Percentiles rank a stretch among this genome's conserved stretches.
Conservation (phyloP, 1,140 invertebrate genomes). For the Battus philenor region DNA sequence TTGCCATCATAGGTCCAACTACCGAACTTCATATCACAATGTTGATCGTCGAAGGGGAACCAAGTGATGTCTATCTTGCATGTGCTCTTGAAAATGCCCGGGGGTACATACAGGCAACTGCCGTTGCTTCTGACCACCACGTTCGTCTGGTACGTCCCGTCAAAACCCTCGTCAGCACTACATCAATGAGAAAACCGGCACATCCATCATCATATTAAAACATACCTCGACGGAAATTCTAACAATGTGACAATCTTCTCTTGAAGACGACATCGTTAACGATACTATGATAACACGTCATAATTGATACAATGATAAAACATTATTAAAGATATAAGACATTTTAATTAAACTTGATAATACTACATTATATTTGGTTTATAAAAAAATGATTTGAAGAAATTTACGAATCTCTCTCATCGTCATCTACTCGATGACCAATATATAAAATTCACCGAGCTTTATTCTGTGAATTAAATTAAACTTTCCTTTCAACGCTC, state of each 20-base stretch:
- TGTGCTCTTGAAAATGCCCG: slow-evolving; percentile 98
- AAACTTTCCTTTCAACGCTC: slow-evolving; percentile 6
- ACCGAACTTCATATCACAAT: slow-evolving; percentile 97
- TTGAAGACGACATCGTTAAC: too few relatives aligned
- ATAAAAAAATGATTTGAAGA: too few relatives aligned
- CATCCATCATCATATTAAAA: not conserved
- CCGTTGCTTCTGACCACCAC: slow-evolving; percentile 97
- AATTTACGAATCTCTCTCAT: slow-evolving; percentile 10
- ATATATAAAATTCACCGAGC: slow-evolving; percentile 1
- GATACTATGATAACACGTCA: too few relatives aligned
- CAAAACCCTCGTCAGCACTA: slow-evolving; percentile 98
- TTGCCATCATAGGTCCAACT: slow-evolving; percentile 96
- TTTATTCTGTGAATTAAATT: slow-evolving; percentile 10
- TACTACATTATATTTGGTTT: too few relatives aligned
- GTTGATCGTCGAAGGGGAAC: slow-evolving; percentile 99
- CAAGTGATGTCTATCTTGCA: slow-evolving; percentile 99
- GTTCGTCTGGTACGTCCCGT: slow-evolving; percentile 97
- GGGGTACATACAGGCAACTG: slow-evolving; percentile 96
- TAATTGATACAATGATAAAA: too few relatives aligned
- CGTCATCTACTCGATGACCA: slow-evolving; percentile 12
- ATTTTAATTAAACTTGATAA: too few relatives aligned
- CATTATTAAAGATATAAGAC: too few relatives aligned
- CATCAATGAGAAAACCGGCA: slow-evolving; percentile 31
- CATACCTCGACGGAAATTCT: too few relatives aligned
- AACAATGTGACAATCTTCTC: too few relatives aligned